Evolutionary conservation across 2,888 invertebrate genomes (phyloP), one percentile per base, ranked within the genome.

Genomic region (Alloscopus bannaensis): DNA sequence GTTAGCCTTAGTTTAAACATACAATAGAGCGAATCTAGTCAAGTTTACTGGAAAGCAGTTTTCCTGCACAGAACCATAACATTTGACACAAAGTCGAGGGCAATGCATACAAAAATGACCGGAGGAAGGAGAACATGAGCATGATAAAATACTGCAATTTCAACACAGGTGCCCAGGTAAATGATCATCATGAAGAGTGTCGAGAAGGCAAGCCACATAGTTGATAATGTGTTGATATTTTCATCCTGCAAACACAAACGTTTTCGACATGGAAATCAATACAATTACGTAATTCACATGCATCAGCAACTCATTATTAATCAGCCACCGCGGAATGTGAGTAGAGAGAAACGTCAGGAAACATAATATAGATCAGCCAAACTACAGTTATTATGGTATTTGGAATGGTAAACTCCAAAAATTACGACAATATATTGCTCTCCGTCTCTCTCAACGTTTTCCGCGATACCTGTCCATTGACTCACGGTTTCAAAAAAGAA

Each of bases 181-280:
- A 75, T 75, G 45, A 75, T 40, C 73, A 75, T 75, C 73, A 75
- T 75, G 59, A 59, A 66, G 1, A 75, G 57, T 3, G 73, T 75
- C 11, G 73, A 75, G 36, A 75, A 75, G 26, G 66, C 65, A 6
- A 75, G 73, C 73, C 73, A 75, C 22, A 75, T 36, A 28, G 73
- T 75, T 1, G 73, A 75, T 1, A 75, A 55, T 22, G 66, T 13
- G 29, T 75, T 75, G 36, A 75, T 75, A 20, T 75, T 75, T 31
- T 66, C 66, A 66, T 75, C 73, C 73, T 75, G 18, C 13, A 52
- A 52, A 3, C 29, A 31, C n/a, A 59, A 4, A 18, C 36, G 4
- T 47, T 3, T 6, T 47, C 4, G 4, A 47, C n/a, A 47, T 6
- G 4, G 6, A 4, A n/a, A n/a, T n/a, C n/a, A n/a, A n/a, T n/a